These are phyloP conservation scores for Temnothorax curvispinosus DNA, from an alignment of 1,140 invertebrate genomes.

Conservation along the genomic window DNA sequence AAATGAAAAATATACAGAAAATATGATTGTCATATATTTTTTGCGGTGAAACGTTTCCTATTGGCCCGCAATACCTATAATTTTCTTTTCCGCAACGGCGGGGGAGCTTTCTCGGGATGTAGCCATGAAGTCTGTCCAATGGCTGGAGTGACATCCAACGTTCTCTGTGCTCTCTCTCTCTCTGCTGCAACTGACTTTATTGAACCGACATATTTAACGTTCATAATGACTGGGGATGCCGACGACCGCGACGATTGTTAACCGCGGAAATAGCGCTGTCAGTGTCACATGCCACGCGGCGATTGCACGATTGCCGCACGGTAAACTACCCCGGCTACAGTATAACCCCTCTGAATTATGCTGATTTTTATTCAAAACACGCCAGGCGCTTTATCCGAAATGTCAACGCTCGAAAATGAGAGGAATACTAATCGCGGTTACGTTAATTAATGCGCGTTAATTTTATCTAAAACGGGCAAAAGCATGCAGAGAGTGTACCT, in stretches of 20 bases:
- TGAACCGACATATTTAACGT: slow-evolving; percentile 60
- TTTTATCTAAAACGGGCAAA: neutral
- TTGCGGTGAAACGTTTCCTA: neutral
- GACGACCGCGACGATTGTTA: slow-evolving; percentile 59
- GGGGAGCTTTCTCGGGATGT: neutral
- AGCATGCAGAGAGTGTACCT: too few relatives aligned
- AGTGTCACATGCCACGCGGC: slow-evolving; percentile 54
- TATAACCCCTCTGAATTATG: neutral
- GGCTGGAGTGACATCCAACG: slow-evolving; percentile 11
- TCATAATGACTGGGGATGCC: slow-evolving; percentile 46
- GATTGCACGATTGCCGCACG: neutral
- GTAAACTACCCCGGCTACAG: neutral
- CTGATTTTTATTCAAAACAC: slow-evolving; percentile 45
- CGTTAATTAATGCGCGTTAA: slow-evolving; percentile 30
- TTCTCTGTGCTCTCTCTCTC: neutral
- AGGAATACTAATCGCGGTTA: slow-evolving; percentile 19
- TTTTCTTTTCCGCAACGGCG: neutral
- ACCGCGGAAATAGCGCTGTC: slow-evolving; percentile 68
- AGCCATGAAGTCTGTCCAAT: slow-evolving; percentile 13
- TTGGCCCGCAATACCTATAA: neutral
- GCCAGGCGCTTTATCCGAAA: slow-evolving; percentile 14
- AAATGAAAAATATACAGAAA: neutral
- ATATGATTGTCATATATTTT: neutral
- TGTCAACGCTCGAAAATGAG: slow-evolving; percentile 18
- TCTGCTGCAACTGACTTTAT: slow-evolving; percentile 43